Percentiles rank a stretch among this genome's conserved stretches.
These are phyloP conservation scores for Psittacula derbiana DNA, from an alignment of 2,797 vertebrate species.

Conservation along the genomic window DNA sequence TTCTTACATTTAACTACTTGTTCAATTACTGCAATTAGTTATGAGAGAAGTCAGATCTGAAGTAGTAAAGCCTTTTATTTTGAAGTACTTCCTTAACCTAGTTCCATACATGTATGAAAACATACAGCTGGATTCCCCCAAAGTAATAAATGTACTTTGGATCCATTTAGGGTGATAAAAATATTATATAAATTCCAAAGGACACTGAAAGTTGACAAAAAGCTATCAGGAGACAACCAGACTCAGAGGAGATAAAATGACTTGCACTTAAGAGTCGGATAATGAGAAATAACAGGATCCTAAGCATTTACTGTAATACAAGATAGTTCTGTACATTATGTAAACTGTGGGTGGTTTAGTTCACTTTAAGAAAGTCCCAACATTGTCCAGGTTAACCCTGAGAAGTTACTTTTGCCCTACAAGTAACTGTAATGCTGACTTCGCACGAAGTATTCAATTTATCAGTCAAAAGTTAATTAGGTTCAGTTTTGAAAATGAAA, in stretches of 20 bases:
- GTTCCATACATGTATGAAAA: neutral
- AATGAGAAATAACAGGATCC: neutral
- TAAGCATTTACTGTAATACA: neutral
- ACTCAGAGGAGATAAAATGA: neutral
- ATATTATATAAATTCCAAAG: slow-evolving; percentile 19
- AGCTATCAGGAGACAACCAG: neutral
- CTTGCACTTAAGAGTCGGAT: neutral
- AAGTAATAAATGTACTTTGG: slow-evolving; percentile 38
- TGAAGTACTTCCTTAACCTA: neutral
- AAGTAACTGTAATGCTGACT: neutral
- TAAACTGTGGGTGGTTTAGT: neutral
- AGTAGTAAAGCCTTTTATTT: neutral
- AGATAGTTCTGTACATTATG: neutral
- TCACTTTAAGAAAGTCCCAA: neutral
- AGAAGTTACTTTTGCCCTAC: neutral
- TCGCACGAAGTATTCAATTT: neutral
- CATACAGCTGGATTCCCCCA: neutral
- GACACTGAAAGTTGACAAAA: neutral
- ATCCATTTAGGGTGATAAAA: slow-evolving; percentile 16
- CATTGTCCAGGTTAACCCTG: neutral
- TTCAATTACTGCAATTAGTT: neutral
- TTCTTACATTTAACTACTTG: neutral
- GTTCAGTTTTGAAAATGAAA: neutral
- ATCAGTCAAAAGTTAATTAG: neutral
- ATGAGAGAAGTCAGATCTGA: neutral